These are phyloP conservation scores for Siderastrea siderea DNA, from an alignment of 92 coral and sea anemone species.

Conservation along the genomic window DNA sequence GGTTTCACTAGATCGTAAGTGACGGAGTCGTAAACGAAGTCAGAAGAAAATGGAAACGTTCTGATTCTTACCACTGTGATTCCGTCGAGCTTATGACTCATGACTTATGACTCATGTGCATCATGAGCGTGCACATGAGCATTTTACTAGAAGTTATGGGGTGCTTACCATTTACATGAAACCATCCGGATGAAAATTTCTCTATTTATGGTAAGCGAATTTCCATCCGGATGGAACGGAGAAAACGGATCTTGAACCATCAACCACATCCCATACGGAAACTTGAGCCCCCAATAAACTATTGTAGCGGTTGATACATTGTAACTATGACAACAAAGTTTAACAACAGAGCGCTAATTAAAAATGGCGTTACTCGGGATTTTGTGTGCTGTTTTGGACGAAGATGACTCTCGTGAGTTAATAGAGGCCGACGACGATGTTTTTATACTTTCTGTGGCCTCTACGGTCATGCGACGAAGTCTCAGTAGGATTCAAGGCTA, in stretches of 20 bases:
- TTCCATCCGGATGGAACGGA: conserved; percentile 35
- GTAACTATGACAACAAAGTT: conserved; percentile 29
- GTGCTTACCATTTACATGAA: conserved; percentile 56
- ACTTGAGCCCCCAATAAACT: conserved; percentile 21
- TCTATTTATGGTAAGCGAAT: conserved; percentile 24
- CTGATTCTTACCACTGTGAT: no score
- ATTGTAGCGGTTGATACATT: conserved; percentile 28
- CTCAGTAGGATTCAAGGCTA: conserved; percentile 22
- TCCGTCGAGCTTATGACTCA: no score
- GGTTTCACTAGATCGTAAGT: no score
- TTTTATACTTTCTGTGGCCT: conserved; percentile 29
- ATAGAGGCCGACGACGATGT: background rate
- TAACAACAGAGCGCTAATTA: conserved; percentile 7
- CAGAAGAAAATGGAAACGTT: no score
- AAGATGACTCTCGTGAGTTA: background rate
- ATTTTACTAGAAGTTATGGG: background rate
- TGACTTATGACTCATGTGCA: no score
- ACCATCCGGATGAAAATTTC: conserved; percentile 35
- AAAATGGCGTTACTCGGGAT: conserved; percentile 16
- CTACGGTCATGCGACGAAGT: conserved; percentile 25
- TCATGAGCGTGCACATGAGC: no score
- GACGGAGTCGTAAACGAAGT: no score
- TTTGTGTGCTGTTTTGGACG: conserved; percentile 25
- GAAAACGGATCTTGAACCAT: conserved; percentile 29
- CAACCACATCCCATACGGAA: conserved; percentile 24